phyloP scores from a whole-genome alignment of 2,888 invertebrate species.

The Caenorhabditis sp. region DNA sequence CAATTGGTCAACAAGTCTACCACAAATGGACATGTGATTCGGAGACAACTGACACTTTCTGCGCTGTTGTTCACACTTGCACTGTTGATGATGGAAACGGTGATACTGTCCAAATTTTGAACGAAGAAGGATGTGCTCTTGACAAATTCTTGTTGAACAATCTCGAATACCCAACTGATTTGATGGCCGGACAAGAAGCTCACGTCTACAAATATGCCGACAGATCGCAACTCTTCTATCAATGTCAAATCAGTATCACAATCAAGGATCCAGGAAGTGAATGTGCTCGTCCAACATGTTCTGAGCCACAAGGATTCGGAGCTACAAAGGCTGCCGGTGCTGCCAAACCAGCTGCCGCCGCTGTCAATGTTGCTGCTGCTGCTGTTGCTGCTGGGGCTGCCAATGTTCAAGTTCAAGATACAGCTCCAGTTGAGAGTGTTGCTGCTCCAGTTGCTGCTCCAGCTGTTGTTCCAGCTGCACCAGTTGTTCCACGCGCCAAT shows the following conservation, averaged over 20 bases:
- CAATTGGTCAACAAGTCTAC: conserved; percentile 69
- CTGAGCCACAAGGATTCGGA: conserved; percentile 68
- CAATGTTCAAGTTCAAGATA: conserved; percentile 3
- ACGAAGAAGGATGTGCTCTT: conserved; percentile 69
- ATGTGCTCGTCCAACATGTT: conserved; percentile 67
- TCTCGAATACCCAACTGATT: conserved; percentile 70
- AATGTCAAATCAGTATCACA: conserved; percentile 69
- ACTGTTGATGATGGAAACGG: conserved; percentile 70
- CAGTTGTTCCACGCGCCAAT: conserved; percentile 36
- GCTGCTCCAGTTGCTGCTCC: conserved; percentile 28
- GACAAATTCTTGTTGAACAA: conserved; percentile 70
- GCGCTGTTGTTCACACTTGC: conserved; percentile 69
- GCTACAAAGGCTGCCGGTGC: conserved; percentile 49
- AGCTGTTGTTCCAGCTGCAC: conserved; percentile 32
- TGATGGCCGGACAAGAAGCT: conserved; percentile 70
- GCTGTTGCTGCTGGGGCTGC: conserved; percentile 33
- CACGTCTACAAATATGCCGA: conserved; percentile 71
- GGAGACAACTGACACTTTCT: conserved; percentile 70
- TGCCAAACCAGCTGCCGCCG: conserved; percentile 35
- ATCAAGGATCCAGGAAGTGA: conserved; percentile 63
- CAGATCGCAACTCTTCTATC: conserved; percentile 69
- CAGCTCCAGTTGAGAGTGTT: conserved; percentile 26
- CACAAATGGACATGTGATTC: conserved; percentile 71
- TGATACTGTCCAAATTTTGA: conserved; percentile 66
- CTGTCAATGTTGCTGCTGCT: conserved; percentile 33